phyloP scores from a whole-genome alignment of 2,888 invertebrate species.

The Tenthredo scrophulariae region DNA sequence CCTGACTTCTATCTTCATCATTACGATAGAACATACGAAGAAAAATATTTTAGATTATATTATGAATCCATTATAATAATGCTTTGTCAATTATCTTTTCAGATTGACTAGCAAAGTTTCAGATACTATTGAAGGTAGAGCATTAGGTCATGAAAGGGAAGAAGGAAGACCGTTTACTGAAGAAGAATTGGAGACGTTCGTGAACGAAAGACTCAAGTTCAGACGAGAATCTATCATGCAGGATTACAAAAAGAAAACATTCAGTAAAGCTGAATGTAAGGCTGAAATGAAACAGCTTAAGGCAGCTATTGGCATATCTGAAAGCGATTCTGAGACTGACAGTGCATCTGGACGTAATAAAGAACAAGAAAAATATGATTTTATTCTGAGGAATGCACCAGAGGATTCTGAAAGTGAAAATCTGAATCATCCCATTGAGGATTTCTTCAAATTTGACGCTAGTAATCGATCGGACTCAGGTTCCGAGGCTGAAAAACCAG shows the following conservation, averaged over 20 bases:
- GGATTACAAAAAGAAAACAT: background rate
- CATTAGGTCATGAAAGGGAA: slow-evolving; percentile 55
- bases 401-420: slow-evolving; percentile 41
- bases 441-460: slow-evolving; percentile 14
- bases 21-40: background rate
- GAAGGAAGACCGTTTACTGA: slow-evolving; percentile 47
- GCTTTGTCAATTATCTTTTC: slow-evolving; percentile 47
- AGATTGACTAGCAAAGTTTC: slow-evolving; percentile 62
- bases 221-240: slow-evolving; percentile 48
- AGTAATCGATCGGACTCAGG: slow-evolving; percentile 43
- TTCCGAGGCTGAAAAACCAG: background rate
- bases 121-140: slow-evolving; percentile 39
- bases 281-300: slow-evolving; percentile 31
- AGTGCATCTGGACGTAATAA: slow-evolving; percentile 19
- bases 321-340: slow-evolving; percentile 52
- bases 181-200: slow-evolving; percentile 39
- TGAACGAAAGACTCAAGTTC: slow-evolving; percentile 45
- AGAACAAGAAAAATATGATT: slow-evolving; percentile 49
- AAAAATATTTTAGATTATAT: background rate
- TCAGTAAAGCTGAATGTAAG: slow-evolving; percentile 40
- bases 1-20: background rate
- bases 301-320: slow-evolving; percentile 42
- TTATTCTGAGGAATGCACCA: slow-evolving; percentile 28
- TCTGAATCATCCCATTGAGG: slow-evolving; percentile 13
- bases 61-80: background rate